A percentile compares a stretch with the other conserved stretches of the same genome.
phyloP scores from a whole-genome alignment of 2,888 invertebrate species.

The Diaprepes abbreviatus region DNA sequence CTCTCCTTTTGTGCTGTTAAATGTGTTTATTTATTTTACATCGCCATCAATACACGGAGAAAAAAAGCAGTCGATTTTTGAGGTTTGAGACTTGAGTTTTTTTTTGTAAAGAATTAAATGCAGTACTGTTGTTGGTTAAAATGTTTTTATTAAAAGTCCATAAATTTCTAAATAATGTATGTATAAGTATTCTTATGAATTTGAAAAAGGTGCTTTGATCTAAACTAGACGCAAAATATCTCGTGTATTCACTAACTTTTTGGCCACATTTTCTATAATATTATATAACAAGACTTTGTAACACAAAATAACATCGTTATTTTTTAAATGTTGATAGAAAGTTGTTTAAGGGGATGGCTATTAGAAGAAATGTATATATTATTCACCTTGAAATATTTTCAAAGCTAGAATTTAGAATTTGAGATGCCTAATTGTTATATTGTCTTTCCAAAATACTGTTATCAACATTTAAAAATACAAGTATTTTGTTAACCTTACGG shows the following conservation, averaged over 20 bases:
- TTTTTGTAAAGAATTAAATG: too few relatives aligned
- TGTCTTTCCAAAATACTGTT: not conserved
- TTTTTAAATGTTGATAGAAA: conserved; percentile 2
- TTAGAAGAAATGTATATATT: conserved; percentile 3
- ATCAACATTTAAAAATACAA: conserved; percentile 1
- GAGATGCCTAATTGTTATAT: not conserved
- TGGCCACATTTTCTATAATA: conserved; percentile 21
- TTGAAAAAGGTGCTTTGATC: conserved; percentile 50
- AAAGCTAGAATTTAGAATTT: not conserved
- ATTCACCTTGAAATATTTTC: not conserved
- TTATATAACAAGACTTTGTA: conserved; percentile 33
- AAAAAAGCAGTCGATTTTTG: too few relatives aligned
- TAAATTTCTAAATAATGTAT: not conserved
- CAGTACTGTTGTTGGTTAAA: too few relatives aligned
- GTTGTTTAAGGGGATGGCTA: not conserved
- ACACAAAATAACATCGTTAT: conserved; percentile 4
- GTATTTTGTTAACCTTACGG: not conserved
- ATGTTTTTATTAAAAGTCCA: too few relatives aligned
- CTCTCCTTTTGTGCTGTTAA: too few relatives aligned
- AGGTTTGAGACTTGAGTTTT: too few relatives aligned
- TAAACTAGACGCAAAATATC: conserved; percentile 35
- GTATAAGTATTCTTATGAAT: conserved; percentile 31
- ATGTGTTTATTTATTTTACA: too few relatives aligned
- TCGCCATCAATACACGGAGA: too few relatives aligned
- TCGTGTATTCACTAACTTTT: conserved; percentile 24